Percentiles rank a stretch among this genome's conserved stretches.
Evolutionary conservation across 2,113 vertebrate genomes (phyloP).

Genomic region (Gnathochromis pfefferi): DNA sequence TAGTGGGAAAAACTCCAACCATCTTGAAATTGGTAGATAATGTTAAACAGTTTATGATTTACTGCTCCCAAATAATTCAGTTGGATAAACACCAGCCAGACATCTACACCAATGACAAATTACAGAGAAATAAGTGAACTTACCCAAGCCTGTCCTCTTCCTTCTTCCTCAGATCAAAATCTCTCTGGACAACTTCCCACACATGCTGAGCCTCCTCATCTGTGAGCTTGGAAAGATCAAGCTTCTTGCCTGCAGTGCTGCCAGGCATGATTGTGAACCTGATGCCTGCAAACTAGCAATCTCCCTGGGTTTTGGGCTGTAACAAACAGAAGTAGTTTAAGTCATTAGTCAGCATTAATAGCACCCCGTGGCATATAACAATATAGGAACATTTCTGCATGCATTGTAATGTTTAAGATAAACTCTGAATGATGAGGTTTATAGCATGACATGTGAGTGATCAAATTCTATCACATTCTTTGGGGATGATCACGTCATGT

Average conservation of each 20-base stretch:
- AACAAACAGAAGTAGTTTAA: neutral
- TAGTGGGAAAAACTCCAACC: neutral
- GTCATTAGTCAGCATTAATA: neutral
- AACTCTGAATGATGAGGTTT: neutral
- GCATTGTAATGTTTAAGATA: neutral
- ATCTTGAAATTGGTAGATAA: neutral
- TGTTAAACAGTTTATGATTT: neutral
- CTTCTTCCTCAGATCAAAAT: conserved; percentile 84
- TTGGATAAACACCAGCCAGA: neutral
- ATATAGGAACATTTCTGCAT: neutral
- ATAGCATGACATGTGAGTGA: neutral
- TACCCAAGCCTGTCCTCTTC: conserved; percentile 88
- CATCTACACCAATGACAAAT: neutral
- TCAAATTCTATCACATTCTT: neutral
- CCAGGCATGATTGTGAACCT: conserved; percentile 16
- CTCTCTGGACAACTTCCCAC: conserved; percentile 88
- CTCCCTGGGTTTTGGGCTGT: neutral
- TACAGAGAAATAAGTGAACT: conserved; percentile 21
- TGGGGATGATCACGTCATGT: neutral
- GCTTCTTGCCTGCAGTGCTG: conserved; percentile 70
- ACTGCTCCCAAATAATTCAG: neutral
- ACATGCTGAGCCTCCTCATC: conserved; percentile 89
- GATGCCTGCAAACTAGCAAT: neutral
- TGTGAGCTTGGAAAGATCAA: conserved; percentile 89
- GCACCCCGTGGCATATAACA: neutral